These are phyloP conservation scores for Orchestia grillus DNA, from an alignment of 1,140 invertebrate genomes.

Conservation along the genomic window DNA sequence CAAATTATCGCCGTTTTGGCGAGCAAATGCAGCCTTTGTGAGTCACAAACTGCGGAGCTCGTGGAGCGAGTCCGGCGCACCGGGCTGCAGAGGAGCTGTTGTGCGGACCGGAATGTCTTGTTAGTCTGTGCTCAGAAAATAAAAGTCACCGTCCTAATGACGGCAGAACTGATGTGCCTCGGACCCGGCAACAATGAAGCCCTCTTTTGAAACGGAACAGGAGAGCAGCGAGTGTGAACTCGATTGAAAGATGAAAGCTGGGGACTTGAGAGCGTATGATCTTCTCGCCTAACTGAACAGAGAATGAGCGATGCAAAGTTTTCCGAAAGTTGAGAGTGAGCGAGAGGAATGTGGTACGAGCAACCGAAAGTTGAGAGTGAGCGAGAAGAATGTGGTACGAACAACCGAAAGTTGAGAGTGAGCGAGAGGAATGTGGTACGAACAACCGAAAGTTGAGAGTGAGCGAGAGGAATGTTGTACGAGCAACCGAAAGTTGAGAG, in stretches of 20 bases:
- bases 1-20: not conserved
- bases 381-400: not conserved
- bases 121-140: not conserved
- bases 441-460: not conserved
- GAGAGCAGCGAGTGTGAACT: not conserved
- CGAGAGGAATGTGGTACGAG: not conserved
- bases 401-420: not conserved
- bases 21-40: not conserved
- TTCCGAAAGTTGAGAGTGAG: not conserved
- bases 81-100: not conserved
- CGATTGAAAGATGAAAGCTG: constrained; percentile 22
- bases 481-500: not conserved
- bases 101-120: not conserved
- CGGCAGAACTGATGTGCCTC: not conserved
- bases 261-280: not conserved
- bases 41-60: too few species aligned
- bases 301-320: not conserved
- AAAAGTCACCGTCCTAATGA: constrained; percentile 29
- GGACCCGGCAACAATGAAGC: constrained; percentile 9
- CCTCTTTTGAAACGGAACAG: constrained; percentile 20
- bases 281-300: not conserved
- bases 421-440: not conserved
- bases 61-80: not conserved
- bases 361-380: not conserved
- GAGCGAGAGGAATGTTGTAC: not conserved